phyloP scores from a whole-genome alignment of 2,113 vertebrate species.

The Halcyon senegalensis region DNA sequence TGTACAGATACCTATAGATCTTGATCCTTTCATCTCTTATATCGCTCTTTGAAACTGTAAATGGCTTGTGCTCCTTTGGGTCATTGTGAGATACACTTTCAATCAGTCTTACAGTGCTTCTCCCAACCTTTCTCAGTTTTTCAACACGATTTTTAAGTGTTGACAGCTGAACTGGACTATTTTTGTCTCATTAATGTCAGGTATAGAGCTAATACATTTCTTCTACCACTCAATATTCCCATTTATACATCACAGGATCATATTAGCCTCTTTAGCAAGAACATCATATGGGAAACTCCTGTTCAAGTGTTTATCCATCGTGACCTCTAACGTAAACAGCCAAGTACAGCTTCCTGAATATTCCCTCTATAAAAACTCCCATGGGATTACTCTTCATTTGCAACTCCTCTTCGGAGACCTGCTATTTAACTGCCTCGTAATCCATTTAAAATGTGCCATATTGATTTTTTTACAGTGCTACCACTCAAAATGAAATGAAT shows the following conservation, averaged over 20 bases:
- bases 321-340: slow-evolving; percentile 31
- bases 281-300: not conserved
- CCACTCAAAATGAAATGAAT: not conserved
- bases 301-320: not conserved
- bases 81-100: not conserved
- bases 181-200: not conserved
- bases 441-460: slow-evolving; percentile 28
- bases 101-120: not conserved
- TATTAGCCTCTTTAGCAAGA: not conserved
- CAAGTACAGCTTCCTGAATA: slow-evolving; percentile 17
- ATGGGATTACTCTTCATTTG: slow-evolving; percentile 18
- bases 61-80: not conserved
- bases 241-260: slow-evolving; percentile 7
- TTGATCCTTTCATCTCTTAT: not conserved
- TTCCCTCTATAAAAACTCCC: slow-evolving; percentile 1
- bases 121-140: not conserved
- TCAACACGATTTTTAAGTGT: not conserved
- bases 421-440: slow-evolving; percentile 23
- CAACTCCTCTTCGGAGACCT: slow-evolving; percentile 22
- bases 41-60: not conserved
- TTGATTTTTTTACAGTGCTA: slow-evolving; percentile 39
- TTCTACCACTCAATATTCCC: not conserved
- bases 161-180: not conserved
- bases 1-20: not conserved
- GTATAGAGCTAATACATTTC: not conserved